phyloP scores from a whole-genome alignment of 2,888 invertebrate species.

The Ecliptopera silaceata region DNA sequence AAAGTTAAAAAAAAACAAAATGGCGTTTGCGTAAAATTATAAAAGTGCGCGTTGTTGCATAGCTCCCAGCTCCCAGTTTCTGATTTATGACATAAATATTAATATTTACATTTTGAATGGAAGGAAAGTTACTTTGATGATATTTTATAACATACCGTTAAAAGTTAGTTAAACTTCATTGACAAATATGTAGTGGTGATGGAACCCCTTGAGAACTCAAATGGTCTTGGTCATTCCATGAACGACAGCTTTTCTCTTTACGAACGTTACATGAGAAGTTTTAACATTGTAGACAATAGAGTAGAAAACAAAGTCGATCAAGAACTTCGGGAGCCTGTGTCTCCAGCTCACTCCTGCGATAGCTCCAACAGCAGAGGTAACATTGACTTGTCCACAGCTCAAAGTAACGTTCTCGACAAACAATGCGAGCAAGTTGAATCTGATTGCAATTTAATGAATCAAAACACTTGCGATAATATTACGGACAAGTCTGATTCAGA shows the following conservation, averaged over 20 bases:
- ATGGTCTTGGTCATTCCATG: constrained; percentile 75
- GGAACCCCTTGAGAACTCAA: constrained; percentile 77
- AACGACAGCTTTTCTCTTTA: constrained; percentile 77
- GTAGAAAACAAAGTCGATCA: constrained; percentile 48
- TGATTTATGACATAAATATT: not conserved
- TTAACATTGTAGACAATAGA: constrained; percentile 65
- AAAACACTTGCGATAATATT: constrained; percentile 45
- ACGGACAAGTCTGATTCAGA: constrained; percentile 58
- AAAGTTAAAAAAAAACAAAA: not conserved
- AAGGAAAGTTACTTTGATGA: not conserved
- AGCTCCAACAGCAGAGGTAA: constrained; percentile 63
- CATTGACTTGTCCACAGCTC: constrained; percentile 63
- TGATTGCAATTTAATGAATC: constrained; percentile 50
- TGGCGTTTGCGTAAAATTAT: not conserved
- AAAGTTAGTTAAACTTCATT: not conserved
- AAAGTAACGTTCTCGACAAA: constrained; percentile 55
- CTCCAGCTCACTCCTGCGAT: constrained; percentile 50
- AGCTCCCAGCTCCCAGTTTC: not conserved
- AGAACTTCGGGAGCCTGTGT: constrained; percentile 44
- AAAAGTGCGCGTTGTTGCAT: not conserved
- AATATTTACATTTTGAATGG: not conserved
- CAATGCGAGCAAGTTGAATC: constrained; percentile 52
- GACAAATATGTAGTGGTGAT: constrained; percentile 65
- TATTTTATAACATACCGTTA: not conserved
- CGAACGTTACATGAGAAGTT: constrained; percentile 75